Evolutionary conservation across 1,140 invertebrate species (phyloP), one percentile per base, ranked within the genome.

Genomic region (Contarinia nasturtii): DNA sequence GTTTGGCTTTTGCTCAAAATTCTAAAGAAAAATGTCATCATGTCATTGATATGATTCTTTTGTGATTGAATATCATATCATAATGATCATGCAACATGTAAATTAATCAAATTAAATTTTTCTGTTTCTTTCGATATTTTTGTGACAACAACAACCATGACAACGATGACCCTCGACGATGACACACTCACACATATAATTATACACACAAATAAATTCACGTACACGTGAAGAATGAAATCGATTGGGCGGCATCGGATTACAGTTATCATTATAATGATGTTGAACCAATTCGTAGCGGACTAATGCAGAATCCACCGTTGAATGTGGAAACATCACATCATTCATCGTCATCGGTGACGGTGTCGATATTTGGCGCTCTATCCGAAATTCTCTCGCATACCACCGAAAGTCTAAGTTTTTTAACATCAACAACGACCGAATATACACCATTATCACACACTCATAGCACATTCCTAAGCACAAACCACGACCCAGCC

Each of bases 291-390:
- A 27, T 48, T 7, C 34, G 27, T 15, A 47, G 27, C n/a, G 46
- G 34, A 33, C 38, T 50, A 41, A 48, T 46, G 33, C 19, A 42
- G 14, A 48, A 20, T 41, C 43, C 44, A 45, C 27, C 27, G 27
- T 65, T 69, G 57, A 67, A 65, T 53, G 66, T 70, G 56, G 68
- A 70, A 56, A 65, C 67, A 44, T 68, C 65, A 51, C 59, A 69
- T 52, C 66, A 70, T 51, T 44, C 44, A 11, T 68, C 67, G 51
- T 67, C 65, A 45, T 69, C 67, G 54, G 67, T 68, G 55, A 70
- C 68, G 49, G 66, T 70, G 52, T 70, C 68, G 49, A 70, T 70
- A 54, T 70, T 68, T 57, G 68, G 68, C 60, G 68, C 67, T 57
- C 56, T 70, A 59, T 67, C 68, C 58, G 67, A 70, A 52, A 69